A percentile compares a stretch with the other conserved stretches of the same genome.
These are phyloP conservation scores for Champsocephalus gunnari DNA, from an alignment of 2,797 vertebrate species.

Conservation along the genomic window DNA sequence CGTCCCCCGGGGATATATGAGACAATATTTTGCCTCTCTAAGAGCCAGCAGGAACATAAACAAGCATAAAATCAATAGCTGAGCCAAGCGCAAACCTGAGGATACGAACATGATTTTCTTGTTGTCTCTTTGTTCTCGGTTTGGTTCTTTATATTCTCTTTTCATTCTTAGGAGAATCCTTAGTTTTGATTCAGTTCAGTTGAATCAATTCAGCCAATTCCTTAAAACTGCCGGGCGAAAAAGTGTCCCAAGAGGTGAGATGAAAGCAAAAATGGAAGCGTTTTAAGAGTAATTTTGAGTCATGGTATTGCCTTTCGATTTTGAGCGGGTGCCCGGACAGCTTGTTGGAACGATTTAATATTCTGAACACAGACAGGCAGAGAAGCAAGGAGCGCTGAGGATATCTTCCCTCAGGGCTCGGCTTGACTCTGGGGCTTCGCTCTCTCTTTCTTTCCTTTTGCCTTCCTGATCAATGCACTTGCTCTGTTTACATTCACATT, in stretches of 20 bases:
- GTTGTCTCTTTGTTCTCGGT: slow-evolving; percentile 32
- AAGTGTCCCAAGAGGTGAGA: slow-evolving; percentile 46
- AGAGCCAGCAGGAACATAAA: slow-evolving; percentile 75
- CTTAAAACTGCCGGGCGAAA: slow-evolving; percentile 27
- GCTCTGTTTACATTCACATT: slow-evolving; percentile 37
- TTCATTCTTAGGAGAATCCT: slow-evolving; percentile 17
- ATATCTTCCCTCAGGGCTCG: slow-evolving; percentile 50
- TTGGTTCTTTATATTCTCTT: slow-evolving; percentile 15
- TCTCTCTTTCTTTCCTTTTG: slow-evolving; percentile 21
- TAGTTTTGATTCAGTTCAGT: slow-evolving; percentile 42
- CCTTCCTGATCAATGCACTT: slow-evolving; percentile 45
- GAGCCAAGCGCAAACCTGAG: slow-evolving; percentile 48
- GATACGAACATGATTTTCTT: slow-evolving; percentile 53
- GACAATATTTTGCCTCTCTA: slow-evolving; percentile 73
- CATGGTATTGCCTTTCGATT: slow-evolving; percentile 53
- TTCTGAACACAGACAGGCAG: slow-evolving; percentile 57
- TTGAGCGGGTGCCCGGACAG: slow-evolving; percentile 46
- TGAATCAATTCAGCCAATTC: slow-evolving; percentile 44
- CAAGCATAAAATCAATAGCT: slow-evolving; percentile 76
- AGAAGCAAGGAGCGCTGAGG: slow-evolving; percentile 50
- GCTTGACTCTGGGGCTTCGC: slow-evolving; percentile 47
- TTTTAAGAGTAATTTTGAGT: slow-evolving; percentile 65
- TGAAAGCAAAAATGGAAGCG: slow-evolving; percentile 59
- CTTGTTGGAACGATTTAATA: slow-evolving; percentile 65
- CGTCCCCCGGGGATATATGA: slow-evolving; percentile 71